Evolutionary conservation across 2,888 invertebrate species (phyloP).

Genomic region (Agrotis exclamationis): DNA sequence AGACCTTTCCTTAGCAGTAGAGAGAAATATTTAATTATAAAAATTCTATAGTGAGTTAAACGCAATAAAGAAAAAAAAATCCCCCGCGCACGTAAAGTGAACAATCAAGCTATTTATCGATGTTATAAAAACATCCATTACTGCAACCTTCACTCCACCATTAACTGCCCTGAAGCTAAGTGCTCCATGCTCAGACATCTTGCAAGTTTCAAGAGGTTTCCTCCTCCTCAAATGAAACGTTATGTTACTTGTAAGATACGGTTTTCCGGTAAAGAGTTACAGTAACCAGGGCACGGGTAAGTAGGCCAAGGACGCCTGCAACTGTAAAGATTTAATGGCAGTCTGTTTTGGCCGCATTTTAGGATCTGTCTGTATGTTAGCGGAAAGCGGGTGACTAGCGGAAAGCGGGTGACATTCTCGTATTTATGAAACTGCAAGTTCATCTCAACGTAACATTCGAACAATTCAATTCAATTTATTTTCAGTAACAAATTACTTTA

Average conservation of each 20-base stretch:
- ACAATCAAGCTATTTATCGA: slow-evolving; percentile 31
- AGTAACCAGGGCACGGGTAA: slow-evolving; percentile 55
- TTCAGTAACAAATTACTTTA: too few species aligned
- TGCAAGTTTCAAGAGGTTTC: slow-evolving; percentile 53
- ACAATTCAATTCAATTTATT: too few species aligned
- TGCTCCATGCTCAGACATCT: slow-evolving; percentile 36
- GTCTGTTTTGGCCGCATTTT: slow-evolving; percentile 67
- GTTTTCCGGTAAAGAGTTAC: slow-evolving; percentile 65
- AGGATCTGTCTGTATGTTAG: slow-evolving; percentile 18
- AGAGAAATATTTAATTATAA: too few species aligned
- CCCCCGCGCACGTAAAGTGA: neutral
- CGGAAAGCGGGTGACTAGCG: slow-evolving; percentile 38
- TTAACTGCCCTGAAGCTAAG: slow-evolving; percentile 34
- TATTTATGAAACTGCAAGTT: slow-evolving; percentile 11
- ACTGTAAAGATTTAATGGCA: slow-evolving; percentile 78
- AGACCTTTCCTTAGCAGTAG: too few species aligned
- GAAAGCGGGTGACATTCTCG: slow-evolving; percentile 43
- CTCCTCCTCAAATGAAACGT: slow-evolving; percentile 34
- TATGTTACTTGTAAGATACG: slow-evolving; percentile 51
- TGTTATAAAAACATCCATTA: slow-evolving; percentile 46
- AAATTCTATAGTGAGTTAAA: too few species aligned
- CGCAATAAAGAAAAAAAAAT: too few species aligned
- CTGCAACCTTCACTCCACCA: slow-evolving; percentile 15
- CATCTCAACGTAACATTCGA: too few species aligned
- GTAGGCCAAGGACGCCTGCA: slow-evolving; percentile 76